These are phyloP conservation scores for Eueides isabella DNA, from an alignment of 1,140 invertebrate species.

Conservation along the genomic window DNA sequence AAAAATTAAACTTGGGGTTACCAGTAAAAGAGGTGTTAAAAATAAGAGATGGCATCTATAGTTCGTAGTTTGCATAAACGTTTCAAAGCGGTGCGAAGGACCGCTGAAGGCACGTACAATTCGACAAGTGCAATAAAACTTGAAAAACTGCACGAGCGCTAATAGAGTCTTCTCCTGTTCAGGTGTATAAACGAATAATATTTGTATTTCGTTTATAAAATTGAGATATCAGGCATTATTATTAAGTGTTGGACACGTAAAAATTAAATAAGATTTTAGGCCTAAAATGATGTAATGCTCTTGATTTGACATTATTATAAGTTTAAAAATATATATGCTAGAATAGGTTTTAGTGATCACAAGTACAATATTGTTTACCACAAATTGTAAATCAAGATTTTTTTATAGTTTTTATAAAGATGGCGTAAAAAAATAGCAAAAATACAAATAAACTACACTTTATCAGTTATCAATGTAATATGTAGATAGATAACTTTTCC, in stretches of 20 bases:
- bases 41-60: neutral
- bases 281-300: too few species aligned
- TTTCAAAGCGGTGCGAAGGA: slow-evolving; percentile 5
- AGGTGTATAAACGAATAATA: neutral
- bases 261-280: too few species aligned
- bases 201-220: neutral
- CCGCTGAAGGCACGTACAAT: slow-evolving; percentile 54
- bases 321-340: too few species aligned
- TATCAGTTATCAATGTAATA: slow-evolving; percentile 2
- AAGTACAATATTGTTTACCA: too few species aligned
- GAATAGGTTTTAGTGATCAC: too few species aligned
- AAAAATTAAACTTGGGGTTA: neutral
- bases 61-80: slow-evolving; percentile 8
- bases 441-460: neutral
- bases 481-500: slow-evolving; percentile 8
- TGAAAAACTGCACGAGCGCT: slow-evolving; percentile 31
- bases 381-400: too few species aligned
- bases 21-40: neutral
- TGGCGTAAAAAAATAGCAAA: neutral
- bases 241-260: too few species aligned
- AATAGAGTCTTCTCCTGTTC: slow-evolving; percentile 18
- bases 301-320: too few species aligned
- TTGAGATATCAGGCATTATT: too few species aligned
- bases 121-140: slow-evolving; percentile 60
- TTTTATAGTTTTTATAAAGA: too few species aligned